Conservation (phyloP, 2,797 vertebrate genomes). For the Crotalus adamanteus region DNA sequence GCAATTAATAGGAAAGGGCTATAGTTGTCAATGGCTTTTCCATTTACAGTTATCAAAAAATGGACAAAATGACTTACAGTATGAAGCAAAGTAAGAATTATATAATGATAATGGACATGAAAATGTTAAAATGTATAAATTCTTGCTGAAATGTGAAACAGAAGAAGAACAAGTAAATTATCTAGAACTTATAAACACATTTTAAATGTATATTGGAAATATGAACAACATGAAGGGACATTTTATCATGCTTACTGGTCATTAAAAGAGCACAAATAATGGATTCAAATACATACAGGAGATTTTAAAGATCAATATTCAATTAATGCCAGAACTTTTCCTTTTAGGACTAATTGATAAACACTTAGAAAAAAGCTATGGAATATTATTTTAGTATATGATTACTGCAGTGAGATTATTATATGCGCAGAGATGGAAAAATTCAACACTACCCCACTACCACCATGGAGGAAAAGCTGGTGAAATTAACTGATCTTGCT, state of each 20-base stretch:
- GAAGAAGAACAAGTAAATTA: not conserved
- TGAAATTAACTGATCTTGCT: not conserved
- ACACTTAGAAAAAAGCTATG: not conserved
- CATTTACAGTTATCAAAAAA: too few relatives aligned
- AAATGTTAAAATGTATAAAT: too few relatives aligned
- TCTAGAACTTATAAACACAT: not conserved
- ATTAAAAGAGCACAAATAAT: not conserved
- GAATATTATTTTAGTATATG: not conserved
- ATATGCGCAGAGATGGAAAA: not conserved
- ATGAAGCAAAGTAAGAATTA: too few relatives aligned
- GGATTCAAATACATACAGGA: not conserved
- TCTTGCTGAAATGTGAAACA: too few relatives aligned
- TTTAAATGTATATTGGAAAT: not conserved
- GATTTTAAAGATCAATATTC: not conserved
- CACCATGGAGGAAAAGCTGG: not conserved
- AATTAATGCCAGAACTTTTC: not conserved
- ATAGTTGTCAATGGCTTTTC: too few relatives aligned
- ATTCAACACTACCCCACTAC: not conserved
- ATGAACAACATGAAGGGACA: not conserved
- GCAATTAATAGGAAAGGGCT: too few relatives aligned
- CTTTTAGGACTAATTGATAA: not conserved
- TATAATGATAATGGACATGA: too few relatives aligned
- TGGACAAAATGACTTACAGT: too few relatives aligned
- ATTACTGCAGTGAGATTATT: not conserved
- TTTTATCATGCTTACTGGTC: not conserved